Evolutionary conservation across 2,888 invertebrate species (phyloP).

Genomic region (Psylliodes chrysocephalus): DNA sequence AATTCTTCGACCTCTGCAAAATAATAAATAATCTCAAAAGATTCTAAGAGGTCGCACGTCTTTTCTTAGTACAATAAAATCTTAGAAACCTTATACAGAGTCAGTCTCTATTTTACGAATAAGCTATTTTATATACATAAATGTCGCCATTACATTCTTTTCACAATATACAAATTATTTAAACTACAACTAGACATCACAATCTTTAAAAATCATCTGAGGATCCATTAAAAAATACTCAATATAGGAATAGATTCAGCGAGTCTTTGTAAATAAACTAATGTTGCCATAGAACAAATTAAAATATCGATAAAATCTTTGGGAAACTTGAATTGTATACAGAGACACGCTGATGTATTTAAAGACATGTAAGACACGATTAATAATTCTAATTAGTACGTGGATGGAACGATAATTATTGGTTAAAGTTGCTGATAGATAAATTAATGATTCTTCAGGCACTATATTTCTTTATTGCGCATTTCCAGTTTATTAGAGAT

Average conservation of each 20-base stretch:
- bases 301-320: no score
- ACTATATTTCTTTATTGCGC: background rate
- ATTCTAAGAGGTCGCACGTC: background rate
- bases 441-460: background rate
- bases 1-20: background rate
- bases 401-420: no score
- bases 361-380: constrained; percentile 1
- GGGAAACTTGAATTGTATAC: background rate
- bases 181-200: constrained; percentile 27
- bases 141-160: constrained; percentile 18
- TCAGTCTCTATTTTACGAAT: constrained; percentile 23
- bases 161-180: constrained; percentile 23
- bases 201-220: constrained; percentile 20
- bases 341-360: background rate
- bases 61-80: background rate
- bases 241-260: constrained; percentile 7
- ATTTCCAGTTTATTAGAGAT: no score
- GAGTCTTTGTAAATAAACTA: background rate
- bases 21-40: background rate
- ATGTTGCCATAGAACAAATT: no score
- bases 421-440: no score
- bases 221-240: constrained; percentile 18
- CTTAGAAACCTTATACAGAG: constrained; percentile 24
- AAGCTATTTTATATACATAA: constrained; percentile 25
- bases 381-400: no score